phyloP scores from a whole-genome alignment of 2,113 vertebrate genomes.

The Cardinalis cardinalis region DNA sequence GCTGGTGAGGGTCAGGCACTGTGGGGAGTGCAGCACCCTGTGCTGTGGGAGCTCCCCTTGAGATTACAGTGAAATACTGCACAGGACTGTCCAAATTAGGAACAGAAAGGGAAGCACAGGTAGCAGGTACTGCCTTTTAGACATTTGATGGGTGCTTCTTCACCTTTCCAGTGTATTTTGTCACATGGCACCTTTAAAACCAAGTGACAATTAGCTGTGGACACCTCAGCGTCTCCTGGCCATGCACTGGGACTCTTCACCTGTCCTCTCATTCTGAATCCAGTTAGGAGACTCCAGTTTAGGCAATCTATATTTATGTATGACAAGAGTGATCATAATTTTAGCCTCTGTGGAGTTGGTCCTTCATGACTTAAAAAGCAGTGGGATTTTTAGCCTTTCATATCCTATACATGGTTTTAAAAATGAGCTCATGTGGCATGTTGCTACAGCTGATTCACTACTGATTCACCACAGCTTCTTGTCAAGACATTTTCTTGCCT shows the following conservation, averaged over 20 bases:
- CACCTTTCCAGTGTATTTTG: not conserved
- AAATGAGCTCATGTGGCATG: not conserved
- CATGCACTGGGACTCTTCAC: not conserved
- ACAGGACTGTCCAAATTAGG: not conserved
- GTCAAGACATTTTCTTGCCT: not conserved
- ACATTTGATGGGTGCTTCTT: not conserved
- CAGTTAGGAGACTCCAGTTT: not conserved
- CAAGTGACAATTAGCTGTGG: not conserved
- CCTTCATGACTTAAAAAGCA: not conserved
- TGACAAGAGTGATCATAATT: not conserved
- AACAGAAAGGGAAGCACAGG: not conserved
- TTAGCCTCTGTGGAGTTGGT: not conserved
- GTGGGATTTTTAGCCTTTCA: not conserved
- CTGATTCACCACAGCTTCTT: not conserved
- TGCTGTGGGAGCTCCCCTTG: not conserved
- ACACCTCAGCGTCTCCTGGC: not conserved
- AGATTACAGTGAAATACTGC: not conserved
- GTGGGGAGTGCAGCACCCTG: not conserved
- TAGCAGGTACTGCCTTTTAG: not conserved
- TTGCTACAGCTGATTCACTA: not conserved
- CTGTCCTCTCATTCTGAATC: not conserved
- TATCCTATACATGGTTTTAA: not conserved
- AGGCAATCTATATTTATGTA: not conserved
- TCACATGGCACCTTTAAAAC: not conserved
- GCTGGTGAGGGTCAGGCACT: not conserved